phyloP scores from a whole-genome alignment of 2,797 vertebrate species.

The Sciurus carolinensis region DNA sequence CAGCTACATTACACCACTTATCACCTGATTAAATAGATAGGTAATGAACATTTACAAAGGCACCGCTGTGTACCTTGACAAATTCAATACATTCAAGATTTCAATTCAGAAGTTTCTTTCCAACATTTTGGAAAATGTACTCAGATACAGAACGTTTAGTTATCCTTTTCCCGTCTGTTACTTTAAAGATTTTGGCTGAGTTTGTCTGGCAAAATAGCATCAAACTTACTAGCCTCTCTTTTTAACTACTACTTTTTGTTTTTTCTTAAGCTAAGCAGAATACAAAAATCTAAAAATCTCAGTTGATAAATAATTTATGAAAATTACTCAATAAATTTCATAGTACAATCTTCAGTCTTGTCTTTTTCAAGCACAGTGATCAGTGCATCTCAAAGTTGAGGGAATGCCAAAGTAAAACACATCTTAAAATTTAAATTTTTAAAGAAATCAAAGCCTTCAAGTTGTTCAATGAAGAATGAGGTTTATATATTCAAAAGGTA shows the following conservation, averaged over 20 bases:
- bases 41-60: conserved; percentile 91
- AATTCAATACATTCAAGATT: conserved; percentile 91
- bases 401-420: conserved; percentile 86
- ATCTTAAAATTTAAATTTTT: conserved; percentile 75
- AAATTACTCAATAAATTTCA: conserved; percentile 89
- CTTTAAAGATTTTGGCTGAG: conserved; percentile 85
- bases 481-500: conserved; percentile 85
- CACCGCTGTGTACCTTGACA: conserved; percentile 89
- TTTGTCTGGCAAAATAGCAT: conserved; percentile 84
- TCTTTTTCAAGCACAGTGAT: conserved; percentile 89
- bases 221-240: conserved; percentile 85
- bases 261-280: conserved; percentile 80
- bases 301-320: conserved; percentile 89
- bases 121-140: conserved; percentile 84
- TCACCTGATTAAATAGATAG: conserved; percentile 86
- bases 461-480: conserved; percentile 87
- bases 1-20: conserved; percentile 90
- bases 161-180: conserved; percentile 83
- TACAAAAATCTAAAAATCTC: conserved; percentile 88
- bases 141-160: conserved; percentile 86
- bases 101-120: conserved; percentile 87
- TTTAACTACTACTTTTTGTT: conserved; percentile 76
- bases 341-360: conserved; percentile 89
- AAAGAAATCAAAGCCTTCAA: conserved; percentile 84
- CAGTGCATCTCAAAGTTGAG: conserved; percentile 89